These are phyloP conservation scores for Eulithis prunata DNA, from an alignment of 2,888 invertebrate species.

Conservation along the genomic window DNA sequence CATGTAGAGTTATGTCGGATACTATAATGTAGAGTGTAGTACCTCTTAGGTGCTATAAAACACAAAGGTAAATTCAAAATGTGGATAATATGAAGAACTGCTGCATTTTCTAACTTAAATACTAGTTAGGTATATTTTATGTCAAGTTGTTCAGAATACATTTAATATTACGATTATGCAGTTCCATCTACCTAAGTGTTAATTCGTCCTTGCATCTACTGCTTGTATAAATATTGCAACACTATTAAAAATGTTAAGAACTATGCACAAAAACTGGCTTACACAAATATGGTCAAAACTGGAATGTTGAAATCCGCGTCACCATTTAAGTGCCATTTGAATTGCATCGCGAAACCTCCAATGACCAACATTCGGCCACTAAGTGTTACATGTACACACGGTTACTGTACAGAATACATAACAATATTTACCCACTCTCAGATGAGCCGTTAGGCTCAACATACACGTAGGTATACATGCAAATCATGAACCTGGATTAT, in stretches of 20 bases:
- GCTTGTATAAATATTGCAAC: neutral
- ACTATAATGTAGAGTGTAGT: slow-evolving; percentile 9
- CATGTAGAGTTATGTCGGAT: slow-evolving; percentile 52
- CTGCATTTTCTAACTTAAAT: neutral
- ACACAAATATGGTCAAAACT: slow-evolving; percentile 25
- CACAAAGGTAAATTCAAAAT: neutral
- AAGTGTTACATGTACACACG: slow-evolving; percentile 64
- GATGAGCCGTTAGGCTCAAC: slow-evolving; percentile 67
- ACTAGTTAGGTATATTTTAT: too few relatives aligned
- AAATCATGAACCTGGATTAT: slow-evolving; percentile 44
- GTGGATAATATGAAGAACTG: neutral
- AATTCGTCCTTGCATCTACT: too few relatives aligned
- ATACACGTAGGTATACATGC: slow-evolving; percentile 33
- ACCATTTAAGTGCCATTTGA: slow-evolving; percentile 45
- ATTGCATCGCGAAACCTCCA: slow-evolving; percentile 50
- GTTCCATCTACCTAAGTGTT: too few relatives aligned
- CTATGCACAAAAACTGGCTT: slow-evolving; percentile 31
- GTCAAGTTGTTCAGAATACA: too few relatives aligned
- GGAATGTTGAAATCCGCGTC: slow-evolving; percentile 45
- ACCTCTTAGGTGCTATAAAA: neutral
- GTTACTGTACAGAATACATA: slow-evolving; percentile 64
- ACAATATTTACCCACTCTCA: slow-evolving; percentile 55
- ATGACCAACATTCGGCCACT: slow-evolving; percentile 60
- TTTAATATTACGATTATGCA: neutral
- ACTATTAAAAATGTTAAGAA: slow-evolving; percentile 3